Percentiles rank a stretch among this genome's conserved stretches.
Conservation (phyloP, 2,888 invertebrate genomes). For the Hanleya hanleyi region DNA sequence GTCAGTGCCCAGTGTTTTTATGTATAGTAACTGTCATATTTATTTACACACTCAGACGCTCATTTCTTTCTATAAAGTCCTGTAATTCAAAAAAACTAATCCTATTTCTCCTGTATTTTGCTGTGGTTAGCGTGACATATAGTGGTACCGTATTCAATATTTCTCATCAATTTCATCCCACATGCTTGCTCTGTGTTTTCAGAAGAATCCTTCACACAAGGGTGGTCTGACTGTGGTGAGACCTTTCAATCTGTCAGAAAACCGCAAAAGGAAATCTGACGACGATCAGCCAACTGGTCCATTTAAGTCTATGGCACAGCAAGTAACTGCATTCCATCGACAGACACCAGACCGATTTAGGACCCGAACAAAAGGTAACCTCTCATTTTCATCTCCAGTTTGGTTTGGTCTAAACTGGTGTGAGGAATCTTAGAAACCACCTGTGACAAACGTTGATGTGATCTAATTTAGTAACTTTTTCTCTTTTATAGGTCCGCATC, state of each 20-base stretch:
- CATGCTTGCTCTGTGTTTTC: background rate
- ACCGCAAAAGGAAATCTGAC: slow-evolving; percentile 29
- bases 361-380: slow-evolving; percentile 56
- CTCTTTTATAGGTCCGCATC: too few relatives aligned
- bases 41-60: too few relatives aligned
- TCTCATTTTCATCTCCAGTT: too few relatives aligned
- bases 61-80: too few relatives aligned
- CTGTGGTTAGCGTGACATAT: too few relatives aligned
- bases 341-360: slow-evolving; percentile 79
- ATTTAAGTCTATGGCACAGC: slow-evolving; percentile 79
- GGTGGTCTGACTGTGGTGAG: slow-evolving; percentile 53
- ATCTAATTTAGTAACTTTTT: too few relatives aligned
- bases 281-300: slow-evolving; percentile 37
- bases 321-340: slow-evolving; percentile 77
- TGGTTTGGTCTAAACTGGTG: too few relatives aligned
- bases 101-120: too few relatives aligned
- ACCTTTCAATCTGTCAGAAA: slow-evolving; percentile 65
- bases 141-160: background rate
- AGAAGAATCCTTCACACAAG: background rate
- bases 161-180: background rate
- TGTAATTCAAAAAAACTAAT: too few relatives aligned
- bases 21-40: too few relatives aligned
- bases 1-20: too few relatives aligned
- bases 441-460: too few relatives aligned
- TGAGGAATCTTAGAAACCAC: background rate